Percentiles rank a stretch among this genome's conserved stretches.
Conservation (phyloP, 2,113 vertebrate genomes). For the Girardinichthys multiradiatus region DNA sequence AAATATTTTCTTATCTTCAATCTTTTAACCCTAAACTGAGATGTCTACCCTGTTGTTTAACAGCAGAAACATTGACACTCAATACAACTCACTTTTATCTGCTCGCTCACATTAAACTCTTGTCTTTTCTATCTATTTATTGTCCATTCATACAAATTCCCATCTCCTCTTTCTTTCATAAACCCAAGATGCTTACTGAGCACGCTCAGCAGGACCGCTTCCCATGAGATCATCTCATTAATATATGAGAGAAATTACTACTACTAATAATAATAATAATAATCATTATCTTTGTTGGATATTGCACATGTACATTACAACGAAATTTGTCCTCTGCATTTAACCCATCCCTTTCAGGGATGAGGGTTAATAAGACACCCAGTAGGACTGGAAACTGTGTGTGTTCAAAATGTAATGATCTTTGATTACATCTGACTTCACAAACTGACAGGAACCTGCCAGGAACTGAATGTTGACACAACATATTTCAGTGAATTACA, state of each 20-base stretch:
- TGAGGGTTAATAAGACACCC: conserved; percentile 52
- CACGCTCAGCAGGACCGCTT: conserved; percentile 15
- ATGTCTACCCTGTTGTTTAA: too few relatives aligned
- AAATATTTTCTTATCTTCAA: too few relatives aligned
- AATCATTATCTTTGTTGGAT: too few relatives aligned
- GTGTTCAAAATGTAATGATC: not conserved
- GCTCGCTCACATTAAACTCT: not conserved
- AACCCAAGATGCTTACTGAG: conserved; percentile 4
- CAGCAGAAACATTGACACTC: too few relatives aligned
- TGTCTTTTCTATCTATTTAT: conserved; percentile 13
- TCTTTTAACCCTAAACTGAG: too few relatives aligned
- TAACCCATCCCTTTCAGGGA: too few relatives aligned
- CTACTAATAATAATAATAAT: too few relatives aligned
- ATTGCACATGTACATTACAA: too few relatives aligned
- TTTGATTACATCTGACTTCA: not conserved
- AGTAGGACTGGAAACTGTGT: conserved; percentile 27
- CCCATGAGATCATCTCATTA: conserved; percentile 34
- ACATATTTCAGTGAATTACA: too few relatives aligned
- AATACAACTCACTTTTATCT: too few relatives aligned
- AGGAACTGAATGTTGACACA: not conserved
- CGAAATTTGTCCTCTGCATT: too few relatives aligned
- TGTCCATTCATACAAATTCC: not conserved
- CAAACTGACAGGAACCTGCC: not conserved
- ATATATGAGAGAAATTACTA: conserved; percentile 36
- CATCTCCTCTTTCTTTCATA: not conserved